phyloP scores from a whole-genome alignment of 2,797 vertebrate genomes.

The Danionella dracula region DNA sequence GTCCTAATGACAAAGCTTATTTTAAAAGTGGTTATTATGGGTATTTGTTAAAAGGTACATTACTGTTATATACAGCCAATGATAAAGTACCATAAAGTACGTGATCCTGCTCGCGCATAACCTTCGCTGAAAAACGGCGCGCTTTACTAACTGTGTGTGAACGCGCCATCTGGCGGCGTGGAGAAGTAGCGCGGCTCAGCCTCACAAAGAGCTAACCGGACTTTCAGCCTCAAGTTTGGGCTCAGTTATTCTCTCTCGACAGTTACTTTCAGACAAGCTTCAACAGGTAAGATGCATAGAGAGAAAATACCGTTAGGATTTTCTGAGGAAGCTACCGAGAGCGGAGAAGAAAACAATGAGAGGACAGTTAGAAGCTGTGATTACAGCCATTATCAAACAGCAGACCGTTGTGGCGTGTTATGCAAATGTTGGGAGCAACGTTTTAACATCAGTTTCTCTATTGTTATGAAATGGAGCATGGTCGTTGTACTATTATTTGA shows the following conservation, averaged over 20 bases:
- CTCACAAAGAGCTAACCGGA: background rate
- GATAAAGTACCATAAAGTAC: too few species aligned
- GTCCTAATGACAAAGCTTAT: too few species aligned
- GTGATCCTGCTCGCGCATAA: too few species aligned
- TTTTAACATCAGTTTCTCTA: background rate
- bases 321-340: slow-evolving; percentile 34
- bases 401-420: background rate
- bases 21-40: too few species aligned
- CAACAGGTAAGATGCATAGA: slow-evolving; percentile 36
- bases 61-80: too few species aligned
- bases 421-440: background rate
- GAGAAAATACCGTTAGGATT: slow-evolving; percentile 56
- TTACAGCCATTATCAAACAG: slow-evolving; percentile 1
- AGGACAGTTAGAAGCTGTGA: background rate
- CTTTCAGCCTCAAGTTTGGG: slow-evolving; percentile 1
- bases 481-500: background rate
- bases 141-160: too few species aligned
- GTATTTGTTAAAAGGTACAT: too few species aligned
- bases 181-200: background rate
- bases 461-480: background rate
- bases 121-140: too few species aligned
- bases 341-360: slow-evolving; percentile 1
- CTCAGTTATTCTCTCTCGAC: slow-evolving; percentile 12
- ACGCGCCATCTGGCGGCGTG: slow-evolving; percentile 30
- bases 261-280: slow-evolving; percentile 48